Conservation (phyloP, 1,140 invertebrate species). For the Drosophila watanabei region DNA sequence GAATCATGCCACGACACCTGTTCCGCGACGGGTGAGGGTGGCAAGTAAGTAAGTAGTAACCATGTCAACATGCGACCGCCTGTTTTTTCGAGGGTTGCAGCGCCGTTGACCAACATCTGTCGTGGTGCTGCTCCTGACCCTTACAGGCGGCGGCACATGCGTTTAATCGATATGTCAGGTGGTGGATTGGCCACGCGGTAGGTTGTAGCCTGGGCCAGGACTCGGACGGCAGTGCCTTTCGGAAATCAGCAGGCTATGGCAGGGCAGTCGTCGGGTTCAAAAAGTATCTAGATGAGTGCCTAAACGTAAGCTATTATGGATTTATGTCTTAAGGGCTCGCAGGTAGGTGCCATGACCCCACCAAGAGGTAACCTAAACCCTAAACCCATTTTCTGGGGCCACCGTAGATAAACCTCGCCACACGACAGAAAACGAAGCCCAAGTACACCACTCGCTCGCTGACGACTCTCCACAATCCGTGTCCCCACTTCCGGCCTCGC, state of each 20-base stretch:
- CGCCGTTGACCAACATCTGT: conserved; percentile 73
- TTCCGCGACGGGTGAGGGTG: conserved; percentile 2
- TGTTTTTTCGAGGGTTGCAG: conserved; percentile 50
- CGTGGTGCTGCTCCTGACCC: conserved; percentile 46
- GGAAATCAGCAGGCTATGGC: conserved; percentile 67
- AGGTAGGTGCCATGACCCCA: conserved; percentile 43
- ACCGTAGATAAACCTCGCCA: conserved; percentile 76
- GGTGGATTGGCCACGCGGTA: conserved; percentile 24
- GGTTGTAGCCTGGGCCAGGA: background rate
- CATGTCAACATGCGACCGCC: conserved; percentile 55
- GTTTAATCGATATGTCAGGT: conserved; percentile 44
- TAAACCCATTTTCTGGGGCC: background rate
- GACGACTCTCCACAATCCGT: conserved; percentile 60
- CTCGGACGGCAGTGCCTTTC: conserved; percentile 5
- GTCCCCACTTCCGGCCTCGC: conserved; percentile 67
- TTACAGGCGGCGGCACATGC: conserved; percentile 23
- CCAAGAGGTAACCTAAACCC: background rate
- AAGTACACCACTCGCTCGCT: conserved; percentile 68
- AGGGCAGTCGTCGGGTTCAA: conserved; percentile 50
- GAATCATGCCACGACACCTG: conserved; percentile 34
- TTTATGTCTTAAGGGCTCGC: conserved; percentile 81
- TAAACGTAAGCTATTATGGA: conserved; percentile 72
- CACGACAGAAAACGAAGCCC: conserved; percentile 79
- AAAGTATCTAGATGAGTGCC: conserved; percentile 51
- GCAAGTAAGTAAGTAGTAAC: conserved; percentile 33